phyloP scores from a whole-genome alignment of 1,140 invertebrate genomes.

The Luehdorfia chinensis region DNA sequence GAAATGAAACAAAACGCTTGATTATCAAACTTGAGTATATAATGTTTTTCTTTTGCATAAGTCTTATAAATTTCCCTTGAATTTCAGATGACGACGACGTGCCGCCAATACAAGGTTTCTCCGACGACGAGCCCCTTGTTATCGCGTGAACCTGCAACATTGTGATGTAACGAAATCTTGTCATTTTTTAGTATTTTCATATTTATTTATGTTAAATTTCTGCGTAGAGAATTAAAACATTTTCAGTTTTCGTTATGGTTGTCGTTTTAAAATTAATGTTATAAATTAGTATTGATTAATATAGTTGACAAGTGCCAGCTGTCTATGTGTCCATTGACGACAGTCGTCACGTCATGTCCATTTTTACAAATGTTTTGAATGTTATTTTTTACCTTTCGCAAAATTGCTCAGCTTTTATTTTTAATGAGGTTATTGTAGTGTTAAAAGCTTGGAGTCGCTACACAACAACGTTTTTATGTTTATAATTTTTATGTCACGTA shows the following conservation, averaged over 20 bases:
- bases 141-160: constrained; percentile 81
- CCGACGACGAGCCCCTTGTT: constrained; percentile 95
- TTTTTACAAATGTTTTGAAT: neutral
- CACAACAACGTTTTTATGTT: neutral
- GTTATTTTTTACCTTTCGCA: neutral
- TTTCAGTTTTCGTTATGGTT: constrained; percentile 10
- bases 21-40: too few species aligned
- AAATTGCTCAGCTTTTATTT: neutral
- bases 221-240: constrained; percentile 11
- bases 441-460: too few species aligned
- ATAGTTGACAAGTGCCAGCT: neutral
- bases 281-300: neutral
- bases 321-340: neutral
- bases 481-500: constrained; percentile 13
- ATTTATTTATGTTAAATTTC: constrained; percentile 24
- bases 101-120: constrained; percentile 91
- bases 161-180: constrained; percentile 25
- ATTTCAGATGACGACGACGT: constrained; percentile 90
- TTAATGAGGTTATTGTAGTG: too few species aligned
- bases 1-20: too few species aligned
- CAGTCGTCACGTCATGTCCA: neutral
- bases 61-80: constrained; percentile 23
- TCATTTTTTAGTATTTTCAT: constrained; percentile 28
- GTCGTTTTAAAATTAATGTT: constrained; percentile 9
- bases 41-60: too few species aligned